A percentile compares a stretch with the other conserved stretches of the same genome.
phyloP scores from a whole-genome alignment of 2,797 vertebrate species.

The Brachyalestes nurse region DNA sequence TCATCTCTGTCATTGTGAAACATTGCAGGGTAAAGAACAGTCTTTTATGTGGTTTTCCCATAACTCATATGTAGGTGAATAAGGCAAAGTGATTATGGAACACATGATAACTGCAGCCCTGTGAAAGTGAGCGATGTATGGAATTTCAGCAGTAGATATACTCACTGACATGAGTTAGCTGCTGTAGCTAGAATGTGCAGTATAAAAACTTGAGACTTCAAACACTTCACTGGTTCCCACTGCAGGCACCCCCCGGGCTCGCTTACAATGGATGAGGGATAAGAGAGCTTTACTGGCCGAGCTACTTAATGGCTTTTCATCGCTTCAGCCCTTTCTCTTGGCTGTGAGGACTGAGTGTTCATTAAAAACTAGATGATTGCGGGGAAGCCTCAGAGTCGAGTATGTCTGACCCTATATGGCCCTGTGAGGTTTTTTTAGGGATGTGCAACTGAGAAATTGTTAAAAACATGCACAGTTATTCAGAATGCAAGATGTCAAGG shows the following conservation, averaged over 20 bases:
- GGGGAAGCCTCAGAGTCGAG: conserved; percentile 43
- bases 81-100: background rate
- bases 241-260: conserved; percentile 9
- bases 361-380: conserved; percentile 66
- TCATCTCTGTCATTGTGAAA: conserved; percentile 19
- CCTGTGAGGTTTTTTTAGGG: conserved; percentile 42
- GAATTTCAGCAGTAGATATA: background rate
- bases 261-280: conserved; percentile 25
- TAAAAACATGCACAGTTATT: background rate
- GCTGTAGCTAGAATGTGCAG: background rate
- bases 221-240: conserved; percentile 7
- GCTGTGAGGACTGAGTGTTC: conserved; percentile 62
- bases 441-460: conserved; percentile 9
- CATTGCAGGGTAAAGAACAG: conserved; percentile 49
- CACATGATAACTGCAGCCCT: background rate
- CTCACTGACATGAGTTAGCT: background rate
- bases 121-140: background rate
- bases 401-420: conserved; percentile 22
- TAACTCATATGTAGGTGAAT: background rate
- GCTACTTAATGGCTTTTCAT: conserved; percentile 62
- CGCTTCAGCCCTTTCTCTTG: conserved; percentile 54
- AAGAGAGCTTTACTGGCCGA: conserved; percentile 16
- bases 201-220: conserved; percentile 2
- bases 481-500: background rate
- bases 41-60: conserved; percentile 48